phyloP scores from a whole-genome alignment of 2,797 vertebrate genomes.

The Epinephelus awoara region DNA sequence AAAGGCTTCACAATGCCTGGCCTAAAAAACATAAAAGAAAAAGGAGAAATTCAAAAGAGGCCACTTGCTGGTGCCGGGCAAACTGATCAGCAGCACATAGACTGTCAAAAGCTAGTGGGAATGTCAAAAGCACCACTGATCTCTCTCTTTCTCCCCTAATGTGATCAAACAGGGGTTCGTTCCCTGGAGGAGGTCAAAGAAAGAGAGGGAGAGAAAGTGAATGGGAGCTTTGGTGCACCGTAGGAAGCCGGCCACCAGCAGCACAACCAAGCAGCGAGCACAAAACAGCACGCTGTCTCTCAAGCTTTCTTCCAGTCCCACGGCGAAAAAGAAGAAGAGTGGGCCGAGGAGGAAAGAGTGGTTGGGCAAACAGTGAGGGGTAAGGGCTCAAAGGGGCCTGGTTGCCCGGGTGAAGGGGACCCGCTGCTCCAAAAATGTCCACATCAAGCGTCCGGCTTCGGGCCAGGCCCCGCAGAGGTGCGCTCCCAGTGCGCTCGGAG shows the following conservation, averaged over 20 bases:
- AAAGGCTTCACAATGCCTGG: conserved; percentile 64
- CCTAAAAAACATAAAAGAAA: conserved; percentile 51
- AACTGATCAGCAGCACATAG: conserved; percentile 75
- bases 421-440: conserved; percentile 82
- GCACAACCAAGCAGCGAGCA: conserved; percentile 74
- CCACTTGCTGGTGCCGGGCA: conserved; percentile 68
- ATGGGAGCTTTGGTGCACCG: conserved; percentile 73
- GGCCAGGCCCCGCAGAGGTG: conserved; percentile 77
- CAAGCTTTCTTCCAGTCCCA: conserved; percentile 70
- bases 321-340: conserved; percentile 54
- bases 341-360: conserved; percentile 68
- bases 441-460: conserved; percentile 77
- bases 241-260: conserved; percentile 80
- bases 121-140: conserved; percentile 75
- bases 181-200: conserved; percentile 70
- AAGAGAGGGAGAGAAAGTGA: conserved; percentile 64
- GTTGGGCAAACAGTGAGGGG: conserved; percentile 83
- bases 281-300: conserved; percentile 75
- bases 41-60: conserved; percentile 64
- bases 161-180: conserved; percentile 82
- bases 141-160: conserved; percentile 76
- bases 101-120: conserved; percentile 78
- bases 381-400: conserved; percentile 78
- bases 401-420: conserved; percentile 85
- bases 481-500: conserved; percentile 62